phyloP scores from a whole-genome alignment of 2,888 invertebrate genomes.

The Horisme vitalbata region DNA sequence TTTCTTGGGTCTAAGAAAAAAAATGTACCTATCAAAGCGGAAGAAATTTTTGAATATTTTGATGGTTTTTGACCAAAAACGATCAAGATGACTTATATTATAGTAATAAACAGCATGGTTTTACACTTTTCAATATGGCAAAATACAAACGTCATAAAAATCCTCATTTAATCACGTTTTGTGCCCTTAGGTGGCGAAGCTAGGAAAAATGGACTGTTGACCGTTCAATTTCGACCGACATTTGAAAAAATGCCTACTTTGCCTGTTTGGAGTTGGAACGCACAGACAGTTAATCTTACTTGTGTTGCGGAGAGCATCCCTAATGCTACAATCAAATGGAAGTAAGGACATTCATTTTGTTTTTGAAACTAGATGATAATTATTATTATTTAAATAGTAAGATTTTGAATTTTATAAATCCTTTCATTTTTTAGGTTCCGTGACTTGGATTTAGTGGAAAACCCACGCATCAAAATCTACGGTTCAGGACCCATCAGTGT shows the following conservation, averaged over 20 bases:
- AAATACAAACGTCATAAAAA: not conserved
- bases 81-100: too few species aligned
- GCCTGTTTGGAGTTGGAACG: constrained; percentile 93
- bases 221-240: constrained; percentile 91
- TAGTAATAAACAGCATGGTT: too few species aligned
- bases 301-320: constrained; percentile 95
- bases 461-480: constrained; percentile 82
- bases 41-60: too few species aligned
- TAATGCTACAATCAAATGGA: constrained; percentile 96
- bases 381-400: too few species aligned
- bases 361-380: too few species aligned
- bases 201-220: constrained; percentile 90
- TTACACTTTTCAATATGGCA: too few species aligned
- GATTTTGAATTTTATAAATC: too few species aligned
- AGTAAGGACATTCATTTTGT: constrained; percentile 74
- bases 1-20: too few species aligned
- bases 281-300: constrained; percentile 90
- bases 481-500: constrained; percentile 88
- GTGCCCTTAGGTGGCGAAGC: constrained; percentile 83
- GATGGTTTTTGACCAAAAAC: too few species aligned
- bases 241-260: constrained; percentile 88
- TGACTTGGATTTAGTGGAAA: constrained; percentile 79
- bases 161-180: not conserved
- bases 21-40: too few species aligned
- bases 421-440: constrained; percentile 75